Conservation (phyloP, 2,888 invertebrate species). For the Amphimallon solstitiale region DNA sequence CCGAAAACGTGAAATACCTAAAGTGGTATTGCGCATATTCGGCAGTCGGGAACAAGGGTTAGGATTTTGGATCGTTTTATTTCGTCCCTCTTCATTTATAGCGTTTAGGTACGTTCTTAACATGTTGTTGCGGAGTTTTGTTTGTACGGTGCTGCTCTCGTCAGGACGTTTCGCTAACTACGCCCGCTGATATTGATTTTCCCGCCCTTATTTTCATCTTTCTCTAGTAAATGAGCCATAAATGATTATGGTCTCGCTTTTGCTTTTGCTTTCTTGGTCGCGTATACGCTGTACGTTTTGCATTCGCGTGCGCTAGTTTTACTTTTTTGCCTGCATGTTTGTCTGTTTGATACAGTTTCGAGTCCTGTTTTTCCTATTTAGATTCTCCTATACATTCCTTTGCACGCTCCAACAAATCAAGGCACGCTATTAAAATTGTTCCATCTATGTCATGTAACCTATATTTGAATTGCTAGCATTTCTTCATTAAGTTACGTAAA, state of each 20-base stretch:
- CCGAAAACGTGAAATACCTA: conserved; percentile 61
- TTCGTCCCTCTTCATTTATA: conserved; percentile 33
- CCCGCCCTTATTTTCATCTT: conserved; percentile 59
- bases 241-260: conserved; percentile 56
- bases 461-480: too few relatives aligned
- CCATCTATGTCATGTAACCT: too few relatives aligned
- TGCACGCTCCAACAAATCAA: too few relatives aligned
- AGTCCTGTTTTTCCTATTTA: too few relatives aligned
- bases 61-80: conserved; percentile 47
- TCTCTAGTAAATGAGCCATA: conserved; percentile 59
- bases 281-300: conserved; percentile 1
- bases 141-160: conserved; percentile 53
- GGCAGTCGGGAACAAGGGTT: conserved; percentile 40
- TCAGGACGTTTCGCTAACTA: conserved; percentile 40
- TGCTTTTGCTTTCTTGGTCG: background rate
- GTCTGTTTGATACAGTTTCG: background rate
- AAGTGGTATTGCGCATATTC: conserved; percentile 58
- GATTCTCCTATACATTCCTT: too few relatives aligned
- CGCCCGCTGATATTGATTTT: conserved; percentile 57
- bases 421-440: too few relatives aligned
- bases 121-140: conserved; percentile 47
- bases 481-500: too few relatives aligned
- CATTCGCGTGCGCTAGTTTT: background rate
- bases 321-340: background rate
- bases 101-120: conserved; percentile 46